Conservation (phyloP, 2,113 vertebrate species). For the Anarhynchus alexandrinus region DNA sequence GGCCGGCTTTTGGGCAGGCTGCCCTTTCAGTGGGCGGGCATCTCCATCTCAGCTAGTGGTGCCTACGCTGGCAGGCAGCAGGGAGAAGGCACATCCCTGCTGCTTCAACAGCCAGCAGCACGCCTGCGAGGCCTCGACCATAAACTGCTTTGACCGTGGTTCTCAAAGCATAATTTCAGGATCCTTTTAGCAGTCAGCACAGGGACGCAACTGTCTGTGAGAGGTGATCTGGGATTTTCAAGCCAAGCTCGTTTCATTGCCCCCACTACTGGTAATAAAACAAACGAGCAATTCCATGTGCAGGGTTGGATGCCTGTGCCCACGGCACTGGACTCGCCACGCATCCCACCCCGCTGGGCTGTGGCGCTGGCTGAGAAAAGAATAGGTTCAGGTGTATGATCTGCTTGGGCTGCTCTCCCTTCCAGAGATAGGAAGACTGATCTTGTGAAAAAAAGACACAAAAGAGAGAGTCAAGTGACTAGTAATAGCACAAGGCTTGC, state of each 20-base stretch:
- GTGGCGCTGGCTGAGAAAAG: neutral
- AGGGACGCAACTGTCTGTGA: neutral
- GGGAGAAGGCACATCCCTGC: neutral
- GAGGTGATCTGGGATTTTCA: neutral
- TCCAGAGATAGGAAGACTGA: neutral
- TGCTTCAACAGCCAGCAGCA: neutral
- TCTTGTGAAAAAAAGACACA: neutral
- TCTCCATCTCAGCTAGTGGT: neutral
- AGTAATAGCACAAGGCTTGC: neutral
- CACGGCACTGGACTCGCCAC: fast-evolving
- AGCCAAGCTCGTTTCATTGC: neutral
- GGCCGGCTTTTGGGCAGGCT: slow-evolving; percentile 49
- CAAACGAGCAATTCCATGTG: neutral
- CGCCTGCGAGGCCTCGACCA: neutral
- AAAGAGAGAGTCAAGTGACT: neutral
- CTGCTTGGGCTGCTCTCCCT: neutral
- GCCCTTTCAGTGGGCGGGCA: neutral
- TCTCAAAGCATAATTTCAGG: neutral
- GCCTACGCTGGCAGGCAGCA: neutral
- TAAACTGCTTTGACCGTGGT: too few species aligned
- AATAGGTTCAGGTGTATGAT: neutral
- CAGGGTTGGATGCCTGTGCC: neutral
- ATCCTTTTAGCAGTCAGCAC: neutral
- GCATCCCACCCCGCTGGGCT: fast-evolving
- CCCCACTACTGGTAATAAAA: neutral